Conservation (phyloP, 1,140 invertebrate genomes). For the Luehdorfia chinensis region DNA sequence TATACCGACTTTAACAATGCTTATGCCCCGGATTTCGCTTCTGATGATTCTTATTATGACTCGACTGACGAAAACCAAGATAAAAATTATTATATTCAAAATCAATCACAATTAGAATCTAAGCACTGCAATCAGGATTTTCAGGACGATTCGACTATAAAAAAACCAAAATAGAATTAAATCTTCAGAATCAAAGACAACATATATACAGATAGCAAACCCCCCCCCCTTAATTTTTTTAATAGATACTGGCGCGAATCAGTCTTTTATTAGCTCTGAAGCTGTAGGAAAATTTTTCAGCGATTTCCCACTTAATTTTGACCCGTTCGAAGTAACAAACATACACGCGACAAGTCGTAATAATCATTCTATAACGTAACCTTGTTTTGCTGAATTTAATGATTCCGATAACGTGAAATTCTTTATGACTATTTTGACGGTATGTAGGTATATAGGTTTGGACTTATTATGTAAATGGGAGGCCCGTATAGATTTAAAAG, state of each 20-base stretch:
- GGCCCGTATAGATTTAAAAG: too few relatives aligned
- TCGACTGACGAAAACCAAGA: too few relatives aligned
- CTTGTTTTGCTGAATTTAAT: constrained; percentile 20
- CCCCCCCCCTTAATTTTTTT: constrained; percentile 17
- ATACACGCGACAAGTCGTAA: too few relatives aligned
- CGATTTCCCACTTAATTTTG: constrained; percentile 23
- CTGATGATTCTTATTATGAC: not conserved
- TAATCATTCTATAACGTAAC: too few relatives aligned
- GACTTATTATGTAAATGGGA: too few relatives aligned
- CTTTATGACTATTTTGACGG: too few relatives aligned
- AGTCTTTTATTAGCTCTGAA: constrained; percentile 29
- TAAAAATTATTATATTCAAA: not conserved
- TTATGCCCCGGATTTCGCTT: too few relatives aligned
- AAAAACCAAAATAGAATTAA: too few relatives aligned
- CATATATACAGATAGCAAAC: constrained; percentile 26
- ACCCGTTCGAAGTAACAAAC: too few relatives aligned
- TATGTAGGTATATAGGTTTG: too few relatives aligned
- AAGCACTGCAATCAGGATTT: not conserved
- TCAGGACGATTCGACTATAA: not conserved
- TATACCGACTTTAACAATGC: not conserved
- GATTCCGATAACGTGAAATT: constrained; percentile 25
- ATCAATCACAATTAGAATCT: not conserved
- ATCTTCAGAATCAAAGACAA: constrained; percentile 13
- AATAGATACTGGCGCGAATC: constrained; percentile 23
- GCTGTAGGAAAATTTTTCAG: too few relatives aligned